Conservation (phyloP, 2,888 invertebrate genomes). For the Eristalis pertinax region DNA sequence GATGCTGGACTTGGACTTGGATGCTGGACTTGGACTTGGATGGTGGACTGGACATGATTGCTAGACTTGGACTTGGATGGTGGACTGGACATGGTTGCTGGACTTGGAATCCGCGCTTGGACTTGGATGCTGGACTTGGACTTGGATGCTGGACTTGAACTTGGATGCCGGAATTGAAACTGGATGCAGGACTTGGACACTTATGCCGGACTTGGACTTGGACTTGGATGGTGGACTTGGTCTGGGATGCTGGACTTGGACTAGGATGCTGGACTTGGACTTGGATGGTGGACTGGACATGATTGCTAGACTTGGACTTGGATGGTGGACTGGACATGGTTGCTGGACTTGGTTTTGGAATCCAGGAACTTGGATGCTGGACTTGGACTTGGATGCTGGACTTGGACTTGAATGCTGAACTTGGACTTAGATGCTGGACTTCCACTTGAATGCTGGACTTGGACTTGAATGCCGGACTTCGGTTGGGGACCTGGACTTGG, state of each 20-base stretch:
- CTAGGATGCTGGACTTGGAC: too few species aligned
- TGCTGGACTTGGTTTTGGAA: background rate
- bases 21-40: background rate
- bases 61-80: background rate
- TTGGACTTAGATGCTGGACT: background rate
- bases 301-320: too few species aligned
- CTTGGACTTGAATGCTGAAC: background rate
- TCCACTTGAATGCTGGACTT: background rate
- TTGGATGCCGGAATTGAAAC: background rate
- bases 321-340: background rate
- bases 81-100: too few species aligned
- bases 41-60: too few species aligned
- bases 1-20: background rate
- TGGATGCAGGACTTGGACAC: background rate
- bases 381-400: background rate
- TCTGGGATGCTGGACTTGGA: too few species aligned
- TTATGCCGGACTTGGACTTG: background rate
- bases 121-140: background rate
- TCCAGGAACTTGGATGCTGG: background rate
- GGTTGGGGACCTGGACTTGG: background rate
- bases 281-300: too few species aligned
- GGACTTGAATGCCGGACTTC: background rate
- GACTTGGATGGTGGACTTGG: too few species aligned
- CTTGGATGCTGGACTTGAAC: background rate
- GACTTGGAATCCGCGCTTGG: background rate